phyloP scores from a whole-genome alignment of 1,140 invertebrate species.

The Cotesia vestalis region DNA sequence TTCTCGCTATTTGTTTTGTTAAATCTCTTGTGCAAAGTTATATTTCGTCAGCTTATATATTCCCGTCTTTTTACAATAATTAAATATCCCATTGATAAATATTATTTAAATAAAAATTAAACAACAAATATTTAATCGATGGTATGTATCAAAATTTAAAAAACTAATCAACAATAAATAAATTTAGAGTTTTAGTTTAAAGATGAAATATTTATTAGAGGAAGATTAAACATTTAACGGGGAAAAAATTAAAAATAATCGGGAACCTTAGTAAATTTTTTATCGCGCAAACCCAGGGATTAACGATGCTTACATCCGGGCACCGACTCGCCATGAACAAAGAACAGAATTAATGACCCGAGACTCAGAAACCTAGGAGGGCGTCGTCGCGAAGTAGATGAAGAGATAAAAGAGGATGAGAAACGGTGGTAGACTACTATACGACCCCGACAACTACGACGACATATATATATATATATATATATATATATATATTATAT shows the following conservation, averaged over 20 bases:
- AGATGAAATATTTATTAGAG: background rate
- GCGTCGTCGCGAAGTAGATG: slow-evolving; percentile 25
- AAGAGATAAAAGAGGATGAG: slow-evolving; percentile 16
- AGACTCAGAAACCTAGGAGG: slow-evolving; percentile 31
- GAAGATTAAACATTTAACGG: background rate
- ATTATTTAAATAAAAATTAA: too few species aligned
- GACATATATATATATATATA: too few species aligned
- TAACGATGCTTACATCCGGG: slow-evolving; percentile 35
- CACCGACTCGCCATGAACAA: slow-evolving; percentile 17
- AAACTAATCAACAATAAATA: too few species aligned
- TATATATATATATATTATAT: too few species aligned
- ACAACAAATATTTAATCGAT: too few species aligned
- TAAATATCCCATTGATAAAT: slow-evolving; percentile 21
- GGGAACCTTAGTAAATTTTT: slow-evolving; percentile 23
- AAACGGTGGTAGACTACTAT: slow-evolving; percentile 7
- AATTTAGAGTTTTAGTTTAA: too few species aligned
- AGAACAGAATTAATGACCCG: slow-evolving; percentile 37
- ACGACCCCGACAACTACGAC: background rate
- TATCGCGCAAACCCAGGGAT: slow-evolving; percentile 30
- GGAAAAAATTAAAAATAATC: slow-evolving; percentile 19
- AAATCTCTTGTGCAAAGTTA: slow-evolving; percentile 36
- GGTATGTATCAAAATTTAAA: too few species aligned
- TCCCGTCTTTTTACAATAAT: slow-evolving; percentile 22
- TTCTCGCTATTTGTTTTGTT: slow-evolving; percentile 1
- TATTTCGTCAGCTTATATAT: slow-evolving; percentile 35